Base-by-base conservation (phyloP, 2,113 vertebrate species). In the Cyanistes caeruleus region DNA sequence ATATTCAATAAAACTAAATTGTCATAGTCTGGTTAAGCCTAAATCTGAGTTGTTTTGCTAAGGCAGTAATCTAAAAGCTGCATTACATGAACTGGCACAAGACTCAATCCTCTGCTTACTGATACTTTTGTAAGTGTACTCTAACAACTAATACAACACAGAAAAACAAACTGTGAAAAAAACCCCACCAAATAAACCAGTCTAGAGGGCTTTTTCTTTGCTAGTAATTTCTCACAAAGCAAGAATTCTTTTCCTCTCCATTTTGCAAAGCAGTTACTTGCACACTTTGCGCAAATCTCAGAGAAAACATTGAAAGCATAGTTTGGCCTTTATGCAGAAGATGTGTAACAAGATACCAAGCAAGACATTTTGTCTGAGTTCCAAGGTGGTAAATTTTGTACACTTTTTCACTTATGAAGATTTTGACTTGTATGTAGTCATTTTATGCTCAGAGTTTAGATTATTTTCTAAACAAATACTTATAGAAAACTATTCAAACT, bases 391-490 rank as follows among this genome's bases (percentile, higher is more conserved):
- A 62, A 35, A 90, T 93, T 87, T 92, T 87, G 11, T 35, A 72
- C 33, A 46, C 51, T 96, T 37, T 4, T 83, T 95, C 11, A 1
- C 46, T 90, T 92, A 48, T 72, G 62, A 95, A 81, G 81, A 93
- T 88, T 96, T 95, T 94, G 72, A 24, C 27, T 92, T 81, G 30
- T 46, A 13, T 74, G 59, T 78, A 93, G 51, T 77, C 23, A 97
- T 96, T 97, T 84, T 74, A 70, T 80, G 55, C 76, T 95, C 59
- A 94, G 91, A 97, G 41, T 96, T 97, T 96, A 93, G 84, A 97
- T 70, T 97, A 97, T 98, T 98, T 98, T 97, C 96, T 90, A 98
- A 98, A 97, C 95, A 98, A 95, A 89, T 94, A 93, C 89, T 98
- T 97, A 95, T 13, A 95, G 68, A 75, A 97, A 97, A 92, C 90